phyloP scores from a whole-genome alignment of 2,113 vertebrate species.

The Ailurus styani region DNA sequence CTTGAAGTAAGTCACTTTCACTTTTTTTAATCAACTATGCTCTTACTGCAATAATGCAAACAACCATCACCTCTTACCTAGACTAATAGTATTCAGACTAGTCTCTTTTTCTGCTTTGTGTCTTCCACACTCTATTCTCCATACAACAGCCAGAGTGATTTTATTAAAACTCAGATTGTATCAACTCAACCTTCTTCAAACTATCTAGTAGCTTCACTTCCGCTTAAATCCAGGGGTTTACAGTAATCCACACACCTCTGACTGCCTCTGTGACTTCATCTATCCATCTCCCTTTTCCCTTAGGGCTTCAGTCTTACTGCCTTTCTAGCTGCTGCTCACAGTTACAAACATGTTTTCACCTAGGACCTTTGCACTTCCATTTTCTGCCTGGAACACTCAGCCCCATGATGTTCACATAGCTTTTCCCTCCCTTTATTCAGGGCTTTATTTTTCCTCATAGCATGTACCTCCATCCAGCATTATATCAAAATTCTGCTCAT shows the following conservation, averaged over 20 bases:
- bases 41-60: not conserved
- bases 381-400: not conserved
- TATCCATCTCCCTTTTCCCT: not conserved
- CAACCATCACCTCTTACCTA: not conserved
- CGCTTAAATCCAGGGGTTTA: not conserved
- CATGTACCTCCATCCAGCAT: not conserved
- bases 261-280: not conserved
- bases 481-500: not conserved
- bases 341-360: not conserved
- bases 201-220: not conserved
- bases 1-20: not conserved
- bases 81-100: not conserved
- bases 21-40: not conserved
- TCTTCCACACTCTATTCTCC: not conserved
- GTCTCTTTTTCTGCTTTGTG: not conserved
- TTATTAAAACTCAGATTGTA: not conserved
- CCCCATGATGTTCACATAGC: not conserved
- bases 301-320: not conserved
- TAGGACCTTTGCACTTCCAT: not conserved
- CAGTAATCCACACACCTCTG: not conserved
- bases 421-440: not conserved
- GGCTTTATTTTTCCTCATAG: not conserved
- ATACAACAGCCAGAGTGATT: not conserved
- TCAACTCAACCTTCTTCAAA: not conserved
- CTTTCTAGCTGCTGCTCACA: not conserved